Evolutionary conservation across 2,113 vertebrate genomes (phyloP).

Genomic region (Seriola quinqueradiata): DNA sequence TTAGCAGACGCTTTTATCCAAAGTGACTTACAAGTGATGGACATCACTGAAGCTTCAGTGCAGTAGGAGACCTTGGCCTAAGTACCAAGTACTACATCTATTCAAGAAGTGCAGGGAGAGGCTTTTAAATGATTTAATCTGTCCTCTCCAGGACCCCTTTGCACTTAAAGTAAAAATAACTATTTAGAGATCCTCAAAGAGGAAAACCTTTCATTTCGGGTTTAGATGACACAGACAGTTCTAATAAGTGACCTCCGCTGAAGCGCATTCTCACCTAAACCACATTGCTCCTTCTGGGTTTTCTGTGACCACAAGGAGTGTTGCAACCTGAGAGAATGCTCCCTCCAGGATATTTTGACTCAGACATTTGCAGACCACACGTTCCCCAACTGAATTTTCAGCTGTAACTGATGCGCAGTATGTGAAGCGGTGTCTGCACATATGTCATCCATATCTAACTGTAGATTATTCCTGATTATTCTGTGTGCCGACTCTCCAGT

Average conservation of each 20-base stretch:
- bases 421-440: not conserved
- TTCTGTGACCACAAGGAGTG: constrained; percentile 33
- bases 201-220: constrained; percentile 42
- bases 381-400: constrained; percentile 46
- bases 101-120: too few species aligned
- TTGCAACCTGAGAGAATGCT: constrained; percentile 41
- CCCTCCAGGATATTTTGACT: constrained; percentile 48
- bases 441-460: not conserved
- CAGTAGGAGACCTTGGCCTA: too few species aligned
- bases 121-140: not conserved
- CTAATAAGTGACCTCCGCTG: constrained; percentile 27
- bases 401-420: not conserved
- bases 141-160: not conserved
- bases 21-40: too few species aligned
- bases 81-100: too few species aligned
- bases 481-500: not conserved
- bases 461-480: not conserved
- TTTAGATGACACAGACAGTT: constrained; percentile 30
- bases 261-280: constrained; percentile 51
- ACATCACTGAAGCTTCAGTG: too few species aligned
- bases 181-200: constrained; percentile 1
- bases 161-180: constrained; percentile 12
- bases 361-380: constrained; percentile 14
- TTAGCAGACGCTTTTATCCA: too few species aligned
- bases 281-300: constrained; percentile 43